Base-by-base conservation (phyloP, 2,113 vertebrate genomes). In the Terrapene triunguis region DNA sequence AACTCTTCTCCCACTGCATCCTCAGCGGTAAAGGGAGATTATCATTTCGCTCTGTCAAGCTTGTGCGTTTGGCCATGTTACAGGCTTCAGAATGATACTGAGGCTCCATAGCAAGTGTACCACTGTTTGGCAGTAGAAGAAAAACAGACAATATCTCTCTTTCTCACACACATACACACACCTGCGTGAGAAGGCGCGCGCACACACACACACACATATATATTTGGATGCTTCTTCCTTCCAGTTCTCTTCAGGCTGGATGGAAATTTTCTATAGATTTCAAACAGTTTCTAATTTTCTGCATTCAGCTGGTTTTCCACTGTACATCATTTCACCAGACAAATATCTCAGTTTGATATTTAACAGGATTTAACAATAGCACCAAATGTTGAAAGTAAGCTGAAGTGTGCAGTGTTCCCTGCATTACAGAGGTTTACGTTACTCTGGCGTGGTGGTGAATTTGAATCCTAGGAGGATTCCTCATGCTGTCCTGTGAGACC, bases 221-320 rank as follows among this genome's bases (percentile, higher is more conserved):
- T 42, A 42, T 44, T 92, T 38, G 88, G 84, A 59, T 82, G 84
- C 82, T 92, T 92, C 94, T 44, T 25, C 38, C 50, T 87, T 95
- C 2, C 0, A 85, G 50, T 42, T 0, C 0, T 82, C 88, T 87
- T 89, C 79, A 81, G 79, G 80, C 79, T 89, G 54, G 76, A 85
- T 83, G 42, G 53, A n/a, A 88, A 89, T 65, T 90, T 94, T 87
- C 54, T 62, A 47, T 27, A 87, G 54, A 48, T 87, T 22, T 24
- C 24, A 48, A 16, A 69, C 13, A 32, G 29, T 57, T 55, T 78
- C 69, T 87, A 9, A 47, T 87, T 87, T 87, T 55, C 13, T n/a
- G 29, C 14, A 27, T 27, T 50, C 29, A 59, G 32, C 13, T 79
- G 54, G 42, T 35, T n/a, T 35, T 59, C 32, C 74, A 79, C 42